A percentile compares a stretch with the other conserved stretches of the same genome.
phyloP scores from a whole-genome alignment of 2,888 invertebrate genomes.

The Drosophila histrio region DNA sequence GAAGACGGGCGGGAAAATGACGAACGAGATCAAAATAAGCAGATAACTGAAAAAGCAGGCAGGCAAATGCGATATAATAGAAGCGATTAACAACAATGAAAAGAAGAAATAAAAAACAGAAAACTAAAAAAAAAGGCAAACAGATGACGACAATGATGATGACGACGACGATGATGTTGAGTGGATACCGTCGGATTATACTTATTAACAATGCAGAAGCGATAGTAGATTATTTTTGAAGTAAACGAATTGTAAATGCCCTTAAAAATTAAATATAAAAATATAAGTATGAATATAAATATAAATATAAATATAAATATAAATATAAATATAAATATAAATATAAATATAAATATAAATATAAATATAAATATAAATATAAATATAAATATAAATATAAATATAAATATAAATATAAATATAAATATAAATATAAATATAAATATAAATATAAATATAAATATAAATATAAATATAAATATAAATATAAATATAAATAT shows the following conservation, averaged over 20 bases:
- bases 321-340: too few species aligned
- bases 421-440: too few species aligned
- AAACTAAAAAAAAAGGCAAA: conserved; percentile 23
- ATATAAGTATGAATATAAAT: too few species aligned
- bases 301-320: too few species aligned
- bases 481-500: too few species aligned
- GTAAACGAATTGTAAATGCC: conserved; percentile 2
- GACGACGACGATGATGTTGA: conserved; percentile 36
- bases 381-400: too few species aligned
- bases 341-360: too few species aligned
- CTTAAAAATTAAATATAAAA: background rate
- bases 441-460: too few species aligned
- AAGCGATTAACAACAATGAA: conserved; percentile 78
- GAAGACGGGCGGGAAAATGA: conserved; percentile 44
- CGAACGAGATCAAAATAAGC: conserved; percentile 60
- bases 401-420: too few species aligned
- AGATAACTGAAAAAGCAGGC: conserved; percentile 49
- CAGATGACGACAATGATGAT: conserved; percentile 42
- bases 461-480: too few species aligned
- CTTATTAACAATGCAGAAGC: conserved; percentile 37
- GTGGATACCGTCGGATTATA: conserved; percentile 51
- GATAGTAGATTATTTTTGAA: background rate
- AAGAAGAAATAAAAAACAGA: conserved; percentile 29
- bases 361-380: too few species aligned
- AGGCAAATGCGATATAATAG: conserved; percentile 72